Evolutionary conservation across 2,888 invertebrate genomes (phyloP), one percentile per base, ranked within the genome.

Genomic region (Metalampra italica): DNA sequence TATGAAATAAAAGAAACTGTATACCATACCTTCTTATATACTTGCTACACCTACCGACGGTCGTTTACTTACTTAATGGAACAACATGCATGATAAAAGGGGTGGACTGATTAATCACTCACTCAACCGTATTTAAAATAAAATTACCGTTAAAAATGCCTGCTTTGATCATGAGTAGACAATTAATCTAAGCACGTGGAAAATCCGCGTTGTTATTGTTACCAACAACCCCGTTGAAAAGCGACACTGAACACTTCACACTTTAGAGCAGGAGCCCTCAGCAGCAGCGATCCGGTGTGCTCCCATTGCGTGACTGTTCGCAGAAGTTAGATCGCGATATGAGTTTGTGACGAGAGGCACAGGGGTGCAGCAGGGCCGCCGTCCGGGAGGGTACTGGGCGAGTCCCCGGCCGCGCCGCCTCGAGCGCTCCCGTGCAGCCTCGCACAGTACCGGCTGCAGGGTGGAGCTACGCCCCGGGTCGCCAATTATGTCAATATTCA

Each of bases 321-420:
- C 46, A 57, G 47, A 46, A 48, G 45, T 63, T 65, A 62, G 61
- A 56, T 59, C 64, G 62, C 63, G 62, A 42, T 49, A 42, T 40
- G 39, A 48, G 56, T 43, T 22, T 22, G 22, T 14, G 51, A 48
- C 32, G 14, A 22, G 11, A 29, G 12, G 37, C 30, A 14, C 43
- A 43, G 60, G 49, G 55, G 60, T 58, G 62, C 55, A 55, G 47
- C 55, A 64, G 51, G 60, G 60, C 42, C 67, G 68, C 60, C 55
- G 64, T 71, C 77, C 75, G 75, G 78, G 73, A 61, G 66, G 65
- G 62, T 61, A 78, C 77, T 78, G 77, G 57, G 60, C 66, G n/a
- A 36, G 3, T 36, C 36, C 36, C 60, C 62, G 60, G 66, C 62
- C 62, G 50, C 46, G 54, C 68, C 68, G 58, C 57, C 57, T 54